phyloP scores from a whole-genome alignment of 2,888 invertebrate genomes.

The Trachelus iudaicus region DNA sequence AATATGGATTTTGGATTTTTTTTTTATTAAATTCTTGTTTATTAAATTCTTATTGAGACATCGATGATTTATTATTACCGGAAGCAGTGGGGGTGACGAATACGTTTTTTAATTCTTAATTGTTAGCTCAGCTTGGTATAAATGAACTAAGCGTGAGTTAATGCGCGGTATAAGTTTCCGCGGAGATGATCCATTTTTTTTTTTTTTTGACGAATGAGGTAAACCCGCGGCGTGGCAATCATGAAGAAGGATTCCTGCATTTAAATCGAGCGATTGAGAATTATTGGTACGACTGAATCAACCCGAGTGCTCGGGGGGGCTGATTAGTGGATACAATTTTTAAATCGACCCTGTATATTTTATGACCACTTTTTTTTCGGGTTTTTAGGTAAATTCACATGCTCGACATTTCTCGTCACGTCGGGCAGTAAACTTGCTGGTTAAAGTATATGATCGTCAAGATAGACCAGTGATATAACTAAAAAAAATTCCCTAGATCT shows the following conservation, averaged over 20 bases:
- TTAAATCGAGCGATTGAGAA: conserved; percentile 16
- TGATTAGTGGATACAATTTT: background rate
- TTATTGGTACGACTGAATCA: conserved; percentile 15
- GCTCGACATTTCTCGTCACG: background rate
- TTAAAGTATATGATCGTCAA: background rate
- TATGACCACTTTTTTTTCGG: background rate
- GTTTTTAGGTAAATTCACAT: too few species aligned
- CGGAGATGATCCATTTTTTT: background rate
- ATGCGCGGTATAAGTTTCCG: background rate
- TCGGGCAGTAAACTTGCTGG: background rate
- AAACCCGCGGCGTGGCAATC: background rate
- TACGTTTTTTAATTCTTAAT: background rate
- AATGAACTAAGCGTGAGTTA: background rate
- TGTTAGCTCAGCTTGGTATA: background rate
- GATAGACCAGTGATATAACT: background rate
- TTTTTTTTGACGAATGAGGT: background rate
- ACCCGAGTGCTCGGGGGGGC: background rate
- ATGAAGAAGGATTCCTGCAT: conserved; percentile 4
- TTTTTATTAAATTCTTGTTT: too few species aligned
- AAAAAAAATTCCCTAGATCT: background rate
- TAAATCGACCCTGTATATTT: background rate
- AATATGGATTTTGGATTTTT: background rate
- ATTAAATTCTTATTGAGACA: background rate
- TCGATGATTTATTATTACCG: background rate
- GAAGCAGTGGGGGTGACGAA: background rate